Base-by-base conservation (phyloP, 2,113 vertebrate species). In the Phyllostomus hastatus region DNA sequence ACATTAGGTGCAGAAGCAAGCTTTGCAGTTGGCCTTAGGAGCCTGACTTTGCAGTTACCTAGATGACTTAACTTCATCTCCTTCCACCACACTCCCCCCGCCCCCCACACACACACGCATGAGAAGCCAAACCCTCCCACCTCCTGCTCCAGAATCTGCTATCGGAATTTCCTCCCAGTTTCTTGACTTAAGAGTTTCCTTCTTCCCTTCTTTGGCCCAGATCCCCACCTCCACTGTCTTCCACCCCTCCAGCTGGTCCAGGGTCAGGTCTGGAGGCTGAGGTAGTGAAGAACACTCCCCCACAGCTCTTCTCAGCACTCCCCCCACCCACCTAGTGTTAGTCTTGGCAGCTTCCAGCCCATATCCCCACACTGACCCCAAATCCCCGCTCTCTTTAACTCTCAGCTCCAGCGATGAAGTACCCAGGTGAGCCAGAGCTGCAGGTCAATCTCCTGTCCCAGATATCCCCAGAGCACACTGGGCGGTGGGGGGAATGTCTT, bases 1-100 rank as follows among this genome's bases (percentile, higher is more conserved):
- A 50, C 84, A 90, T 96, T 94, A 84, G 43, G 70, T n/a, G 31
- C 88, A 85, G 59, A 96, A 57, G 31, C 16, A 80, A 82, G 38
- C 48, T 73, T 67, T 92, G 86, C 73, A 89, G 5, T 82, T 82
- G 80, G 84, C 76, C n/a, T 92, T 76, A 52, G 7, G 73, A 81
- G 83, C 2, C 64, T 88, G 85, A 57, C 61, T 90, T 91, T 75
- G 43, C 33, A 57, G 61, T 50, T 79, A 75, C 54, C 35, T 33
- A 43, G 64, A 48, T 88, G 17, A 7, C 28, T 80, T 61, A 48
- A 70, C 10, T 50, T 31, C 4, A 17, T 3, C 2, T 28, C 31
- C 22, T 0, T 0, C 12, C 41, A 8, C 1, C 0, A 1, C 1
- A 31, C 10, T 16, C 20, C 22, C 7, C 4, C 10, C 2, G 38